phyloP scores from a whole-genome alignment of 2,888 invertebrate species.

The Rhodophaea formosa region DNA sequence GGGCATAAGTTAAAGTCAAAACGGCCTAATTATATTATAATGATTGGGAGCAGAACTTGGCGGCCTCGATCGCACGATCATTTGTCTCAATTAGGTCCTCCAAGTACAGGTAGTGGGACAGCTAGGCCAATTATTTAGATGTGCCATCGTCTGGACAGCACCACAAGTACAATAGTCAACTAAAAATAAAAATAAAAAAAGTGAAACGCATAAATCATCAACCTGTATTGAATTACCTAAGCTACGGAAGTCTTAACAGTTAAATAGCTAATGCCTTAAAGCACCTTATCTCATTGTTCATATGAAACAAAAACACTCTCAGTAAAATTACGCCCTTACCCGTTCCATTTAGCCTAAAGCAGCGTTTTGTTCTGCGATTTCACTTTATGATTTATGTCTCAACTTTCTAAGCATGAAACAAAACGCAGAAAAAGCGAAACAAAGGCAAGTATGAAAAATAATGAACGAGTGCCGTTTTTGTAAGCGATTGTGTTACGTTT shows the following conservation, averaged over 20 bases:
- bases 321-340: background rate
- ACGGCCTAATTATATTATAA: too few species aligned
- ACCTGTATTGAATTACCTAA: too few species aligned
- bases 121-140: too few species aligned
- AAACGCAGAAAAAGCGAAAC: constrained; percentile 3
- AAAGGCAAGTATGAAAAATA: background rate
- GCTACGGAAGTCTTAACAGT: too few species aligned
- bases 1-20: too few species aligned
- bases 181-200: too few species aligned
- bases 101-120: too few species aligned
- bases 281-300: background rate
- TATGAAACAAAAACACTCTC: background rate
- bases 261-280: background rate
- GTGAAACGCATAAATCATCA: background rate
- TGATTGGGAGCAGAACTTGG: too few species aligned
- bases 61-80: too few species aligned
- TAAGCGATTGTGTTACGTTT: background rate
- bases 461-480: background rate
- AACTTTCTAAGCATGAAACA: constrained; percentile 14
- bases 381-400: constrained; percentile 12
- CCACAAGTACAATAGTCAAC: too few species aligned
- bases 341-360: constrained; percentile 2
- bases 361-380: background rate
- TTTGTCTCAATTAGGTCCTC: too few species aligned
- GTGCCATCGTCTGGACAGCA: too few species aligned